Evolutionary conservation across 2,113 vertebrate species (phyloP).

Genomic region (Philantomba maxwellii): DNA sequence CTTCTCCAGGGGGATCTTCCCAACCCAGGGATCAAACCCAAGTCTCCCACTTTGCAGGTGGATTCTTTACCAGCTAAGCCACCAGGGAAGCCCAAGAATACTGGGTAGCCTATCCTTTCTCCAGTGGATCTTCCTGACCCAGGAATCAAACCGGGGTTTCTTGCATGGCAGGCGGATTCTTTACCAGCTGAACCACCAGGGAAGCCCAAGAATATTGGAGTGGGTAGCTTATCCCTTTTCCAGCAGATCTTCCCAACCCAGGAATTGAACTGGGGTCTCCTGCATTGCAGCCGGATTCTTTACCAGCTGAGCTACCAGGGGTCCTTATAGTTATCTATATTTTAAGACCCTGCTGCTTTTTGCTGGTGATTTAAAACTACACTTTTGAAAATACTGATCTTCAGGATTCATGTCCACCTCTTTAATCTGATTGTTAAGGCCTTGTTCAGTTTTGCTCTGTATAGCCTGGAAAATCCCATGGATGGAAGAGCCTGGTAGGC

Average conservation of each 20-base stretch:
- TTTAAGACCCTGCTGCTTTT: neutral
- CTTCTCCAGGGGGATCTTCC: neutral
- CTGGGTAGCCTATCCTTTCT: neutral
- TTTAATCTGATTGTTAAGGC: neutral
- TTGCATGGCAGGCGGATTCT: neutral
- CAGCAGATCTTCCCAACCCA: neutral
- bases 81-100: neutral
- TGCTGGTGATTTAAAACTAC: neutral
- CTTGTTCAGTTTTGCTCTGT: neutral
- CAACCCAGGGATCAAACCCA: neutral
- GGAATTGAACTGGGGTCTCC: neutral
- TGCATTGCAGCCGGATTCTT: neutral
- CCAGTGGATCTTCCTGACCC: neutral
- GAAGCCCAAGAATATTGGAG: no score
- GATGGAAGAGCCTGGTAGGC: no score
- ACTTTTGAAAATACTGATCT: neutral
- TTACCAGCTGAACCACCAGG: neutral
- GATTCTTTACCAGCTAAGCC: neutral
- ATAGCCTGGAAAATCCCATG: no score
- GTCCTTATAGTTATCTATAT: neutral
- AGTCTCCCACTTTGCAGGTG: neutral
- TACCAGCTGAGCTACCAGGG: neutral
- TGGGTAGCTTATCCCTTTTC: neutral
- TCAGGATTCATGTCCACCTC: neutral
- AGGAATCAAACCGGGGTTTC: neutral